Evolutionary conservation across 2,888 invertebrate genomes (phyloP), one percentile per base, ranked within the genome.

Genomic region (Sialis fuliginosa): DNA sequence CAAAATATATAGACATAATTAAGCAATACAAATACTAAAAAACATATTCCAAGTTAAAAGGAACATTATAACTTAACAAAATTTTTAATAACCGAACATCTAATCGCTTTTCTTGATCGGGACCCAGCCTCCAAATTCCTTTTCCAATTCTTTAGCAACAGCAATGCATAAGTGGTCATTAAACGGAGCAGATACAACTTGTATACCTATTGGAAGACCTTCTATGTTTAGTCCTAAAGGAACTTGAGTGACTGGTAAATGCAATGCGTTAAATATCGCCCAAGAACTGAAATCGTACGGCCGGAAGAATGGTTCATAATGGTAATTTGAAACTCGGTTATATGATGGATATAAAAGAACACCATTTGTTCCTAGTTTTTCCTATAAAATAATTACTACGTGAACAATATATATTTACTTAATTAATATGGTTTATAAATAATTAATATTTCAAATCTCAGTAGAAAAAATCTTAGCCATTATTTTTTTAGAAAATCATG

Each of bases 231-330:
- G 62, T 0, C 90, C 90, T 34, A 91, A 63, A 0, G 91, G 91
- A 4, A 89, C 82, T 69, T 89, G 87, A 0, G 85, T 89, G 0
- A 75, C 79, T 1, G 93, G 93, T 43, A 91, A 68, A 42, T 80
- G 78, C 13, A 93, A 64, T 7, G 80, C 82, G 65, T 92, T 95
- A 65, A 91, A 84, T 46, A 93, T 68, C 13, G 79, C 80, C 65
- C 86, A 90, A 65, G 90, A 89, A 43, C 77, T 74, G 62, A 90
- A 89, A 67, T 92, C 90, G 65, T 74, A 83, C 1, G 87, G 81
- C 46, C 84, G 76, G 7, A 87, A 61, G 52, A 84, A 71, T 13
- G 83, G 73, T 47, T 84, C 77, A 62, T 82, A 80, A 67, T 93
- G 92, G 62, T 84, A 84, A 10, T 82, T 81, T 0, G 93, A 88